phyloP scores from a whole-genome alignment of 2,888 invertebrate species.

The Drosophila rubida region DNA sequence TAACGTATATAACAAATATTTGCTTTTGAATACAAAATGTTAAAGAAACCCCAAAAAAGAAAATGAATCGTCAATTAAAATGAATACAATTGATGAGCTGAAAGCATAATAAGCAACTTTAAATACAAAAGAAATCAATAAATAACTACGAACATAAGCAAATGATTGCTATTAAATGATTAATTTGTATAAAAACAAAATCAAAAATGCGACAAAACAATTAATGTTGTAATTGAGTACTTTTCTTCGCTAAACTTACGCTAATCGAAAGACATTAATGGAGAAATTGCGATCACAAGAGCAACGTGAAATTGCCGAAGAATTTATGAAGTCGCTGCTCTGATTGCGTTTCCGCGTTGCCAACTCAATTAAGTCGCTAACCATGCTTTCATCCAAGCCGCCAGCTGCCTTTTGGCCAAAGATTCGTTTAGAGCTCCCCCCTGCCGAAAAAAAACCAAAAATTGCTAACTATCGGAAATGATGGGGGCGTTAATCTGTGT shows the following conservation, averaged over 20 bases:
- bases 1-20: too few species aligned
- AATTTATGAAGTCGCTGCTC: background rate
- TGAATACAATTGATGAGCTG: too few species aligned
- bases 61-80: too few species aligned
- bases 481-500: slow-evolving; percentile 61
- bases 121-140: too few species aligned
- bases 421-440: slow-evolving; percentile 24
- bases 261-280: background rate
- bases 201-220: too few species aligned
- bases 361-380: slow-evolving; percentile 21
- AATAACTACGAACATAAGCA: too few species aligned
- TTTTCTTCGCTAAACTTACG: background rate
- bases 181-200: too few species aligned
- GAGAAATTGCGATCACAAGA: background rate
- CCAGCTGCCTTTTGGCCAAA: slow-evolving; percentile 15
- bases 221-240: too few species aligned
- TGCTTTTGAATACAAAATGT: too few species aligned
- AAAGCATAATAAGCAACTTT: too few species aligned
- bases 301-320: background rate
- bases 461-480: slow-evolving; percentile 43
- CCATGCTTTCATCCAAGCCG: slow-evolving; percentile 43
- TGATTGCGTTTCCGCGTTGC: slow-evolving; percentile 21
- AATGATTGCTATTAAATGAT: too few species aligned
- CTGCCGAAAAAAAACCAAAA: slow-evolving; percentile 7
- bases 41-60: too few species aligned